Percentiles rank a stretch among this genome's conserved stretches.
Conservation (phyloP, 2,888 invertebrate genomes). For the Drosophila atripex region DNA sequence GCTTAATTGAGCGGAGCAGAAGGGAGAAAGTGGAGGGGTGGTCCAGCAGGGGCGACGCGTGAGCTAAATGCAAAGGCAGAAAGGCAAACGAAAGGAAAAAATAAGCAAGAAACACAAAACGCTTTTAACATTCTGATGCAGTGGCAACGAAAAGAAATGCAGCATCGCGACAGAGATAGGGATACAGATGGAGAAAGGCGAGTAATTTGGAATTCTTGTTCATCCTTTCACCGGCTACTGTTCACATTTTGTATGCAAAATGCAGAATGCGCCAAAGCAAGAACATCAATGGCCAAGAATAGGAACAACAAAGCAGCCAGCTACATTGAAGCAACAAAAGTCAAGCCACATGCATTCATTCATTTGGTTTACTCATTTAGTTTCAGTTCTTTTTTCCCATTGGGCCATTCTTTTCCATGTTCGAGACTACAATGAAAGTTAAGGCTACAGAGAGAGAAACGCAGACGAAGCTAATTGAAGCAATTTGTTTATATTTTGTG, state of each 20-base stretch:
- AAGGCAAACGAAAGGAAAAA: conserved; percentile 36
- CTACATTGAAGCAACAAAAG: conserved; percentile 29
- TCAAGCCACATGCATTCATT: conserved; percentile 55
- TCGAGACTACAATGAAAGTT: conserved; percentile 5
- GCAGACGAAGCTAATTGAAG: background rate
- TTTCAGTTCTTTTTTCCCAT: conserved; percentile 32
- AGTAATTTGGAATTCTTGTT: conserved; percentile 41
- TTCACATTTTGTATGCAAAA: conserved; percentile 71
- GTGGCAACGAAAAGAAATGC: conserved; percentile 17
- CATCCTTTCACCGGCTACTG: conserved; percentile 36
- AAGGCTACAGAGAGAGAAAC: conserved; percentile 2
- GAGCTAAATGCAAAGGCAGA: conserved; percentile 57
- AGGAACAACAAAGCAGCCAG: conserved; percentile 27
- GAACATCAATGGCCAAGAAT: conserved; percentile 28
- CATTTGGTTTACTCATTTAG: conserved; percentile 55
- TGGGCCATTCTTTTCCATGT: conserved; percentile 16
- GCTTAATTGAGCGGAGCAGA: conserved; percentile 63
- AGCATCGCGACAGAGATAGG: conserved; percentile 4
- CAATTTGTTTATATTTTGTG: background rate
- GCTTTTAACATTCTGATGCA: conserved; percentile 33
- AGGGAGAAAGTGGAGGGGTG: conserved; percentile 10
- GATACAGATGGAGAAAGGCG: conserved; percentile 2
- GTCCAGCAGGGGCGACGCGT: conserved; percentile 36
- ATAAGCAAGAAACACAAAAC: conserved; percentile 30
- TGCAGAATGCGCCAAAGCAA: conserved; percentile 66